Conservation (phyloP, 2,888 invertebrate species). For the Amphipyra berbera region DNA sequence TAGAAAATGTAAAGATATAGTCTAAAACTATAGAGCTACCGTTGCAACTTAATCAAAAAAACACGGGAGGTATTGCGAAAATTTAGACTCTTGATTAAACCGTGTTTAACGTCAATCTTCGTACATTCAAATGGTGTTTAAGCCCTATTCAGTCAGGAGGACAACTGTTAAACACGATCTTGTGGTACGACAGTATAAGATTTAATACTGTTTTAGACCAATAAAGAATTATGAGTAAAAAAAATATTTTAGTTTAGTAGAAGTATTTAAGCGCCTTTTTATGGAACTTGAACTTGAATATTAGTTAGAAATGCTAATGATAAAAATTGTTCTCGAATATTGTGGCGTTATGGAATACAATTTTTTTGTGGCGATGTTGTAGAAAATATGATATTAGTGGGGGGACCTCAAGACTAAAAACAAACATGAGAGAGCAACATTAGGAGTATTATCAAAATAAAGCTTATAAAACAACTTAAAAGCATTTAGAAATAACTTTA, state of each 20-base stretch:
- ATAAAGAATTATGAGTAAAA: constrained; percentile 22
- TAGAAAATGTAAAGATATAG: constrained; percentile 36
- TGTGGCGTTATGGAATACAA: no score
- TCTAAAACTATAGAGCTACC: constrained; percentile 33
- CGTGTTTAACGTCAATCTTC: no score
- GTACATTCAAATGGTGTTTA: no score
- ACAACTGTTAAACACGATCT: not conserved
- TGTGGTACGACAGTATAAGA: not conserved
- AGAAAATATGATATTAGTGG: no score
- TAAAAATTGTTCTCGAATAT: no score
- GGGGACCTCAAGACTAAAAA: no score
- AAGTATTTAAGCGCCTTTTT: constrained; percentile 6
- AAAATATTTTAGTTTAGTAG: constrained; percentile 16
- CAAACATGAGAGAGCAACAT: constrained; percentile 36
- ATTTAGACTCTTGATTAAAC: no score
- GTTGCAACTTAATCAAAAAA: constrained; percentile 32
- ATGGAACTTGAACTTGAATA: no score
- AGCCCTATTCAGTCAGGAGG: no score
- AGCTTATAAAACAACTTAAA: constrained; percentile 22
- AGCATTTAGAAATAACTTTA: constrained; percentile 23
- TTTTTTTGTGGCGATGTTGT: no score
- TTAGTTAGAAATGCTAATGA: no score
- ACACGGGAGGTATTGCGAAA: not conserved
- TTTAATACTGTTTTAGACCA: constrained; percentile 12
- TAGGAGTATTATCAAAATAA: constrained; percentile 37